A percentile compares a stretch with the other conserved stretches of the same genome.
phyloP scores from a whole-genome alignment of 1,140 invertebrate species.

The Pseudachorutes palmiensis region DNA sequence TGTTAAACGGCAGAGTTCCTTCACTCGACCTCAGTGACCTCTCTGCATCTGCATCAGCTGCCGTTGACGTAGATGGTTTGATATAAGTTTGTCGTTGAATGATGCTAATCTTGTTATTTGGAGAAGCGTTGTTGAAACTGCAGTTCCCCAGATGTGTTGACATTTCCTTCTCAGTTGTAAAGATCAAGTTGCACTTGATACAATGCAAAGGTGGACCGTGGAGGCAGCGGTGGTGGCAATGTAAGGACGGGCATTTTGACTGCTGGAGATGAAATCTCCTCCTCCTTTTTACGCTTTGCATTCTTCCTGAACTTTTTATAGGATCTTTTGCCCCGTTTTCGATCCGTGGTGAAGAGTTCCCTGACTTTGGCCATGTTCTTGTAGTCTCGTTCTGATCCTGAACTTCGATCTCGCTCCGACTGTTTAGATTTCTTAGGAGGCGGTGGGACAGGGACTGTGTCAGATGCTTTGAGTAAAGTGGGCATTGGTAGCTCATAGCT shows the following conservation, averaged over 20 bases:
- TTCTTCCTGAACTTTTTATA: neutral
- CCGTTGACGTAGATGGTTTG: neutral
- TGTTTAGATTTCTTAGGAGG: constrained; percentile 3
- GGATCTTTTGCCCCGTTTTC: too few relatives aligned
- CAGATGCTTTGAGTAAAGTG: neutral
- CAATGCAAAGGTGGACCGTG: neutral
- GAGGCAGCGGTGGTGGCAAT: neutral
- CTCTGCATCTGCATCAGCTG: too few relatives aligned
- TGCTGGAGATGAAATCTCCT: neutral
- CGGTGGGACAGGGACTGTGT: neutral
- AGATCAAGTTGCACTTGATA: neutral
- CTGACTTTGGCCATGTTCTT: neutral
- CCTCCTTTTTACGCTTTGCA: neutral
- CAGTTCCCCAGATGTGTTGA: neutral
- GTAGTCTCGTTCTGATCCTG: neutral
- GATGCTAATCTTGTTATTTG: neutral
- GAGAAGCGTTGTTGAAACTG: neutral
- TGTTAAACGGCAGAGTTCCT: neutral
- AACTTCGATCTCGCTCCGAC: neutral
- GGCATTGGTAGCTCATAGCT: neutral
- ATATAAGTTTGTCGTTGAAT: neutral
- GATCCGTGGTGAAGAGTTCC: neutral
- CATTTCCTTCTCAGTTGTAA: neutral
- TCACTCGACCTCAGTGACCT: too few relatives aligned
- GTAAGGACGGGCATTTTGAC: too few relatives aligned